Base-by-base conservation (phyloP, 2,888 invertebrate species). In the Melanostoma mellinum region DNA sequence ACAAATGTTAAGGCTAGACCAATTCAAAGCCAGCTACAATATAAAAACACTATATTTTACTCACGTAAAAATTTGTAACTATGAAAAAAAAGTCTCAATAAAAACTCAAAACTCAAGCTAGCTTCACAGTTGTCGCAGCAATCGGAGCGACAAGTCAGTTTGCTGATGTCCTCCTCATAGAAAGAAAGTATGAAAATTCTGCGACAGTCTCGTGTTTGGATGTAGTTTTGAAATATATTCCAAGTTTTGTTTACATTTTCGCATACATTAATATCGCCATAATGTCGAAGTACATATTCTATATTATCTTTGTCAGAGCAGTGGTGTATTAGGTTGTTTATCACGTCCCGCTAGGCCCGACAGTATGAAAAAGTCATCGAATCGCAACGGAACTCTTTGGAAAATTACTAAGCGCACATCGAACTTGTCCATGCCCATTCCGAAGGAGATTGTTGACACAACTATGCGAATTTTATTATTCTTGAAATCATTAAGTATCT, bases 301-400 rank as follows among this genome's bases (percentile, higher is more conserved):
- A 4, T 88, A 88, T 73, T 90, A 87, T 88, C 90, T 87, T 85
- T 87, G 85, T 61, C 92, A 92, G 2, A 89, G 87, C 88, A 86
- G 4, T 89, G 87, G 86, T 93, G 94, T 89, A 94, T 94, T 50
- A 93, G 92, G 93, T 53, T 92, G 88, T 5, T 95, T 95, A 91
- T 96, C 95, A 85, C 96, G 91, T 0, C 96, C 95, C 33, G 95
- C 95, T 77, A 95, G 92, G 1, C 95, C 96, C 20, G 95, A 94
- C 90, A 96, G 95, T 90, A 95, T 95, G 88, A 95, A 95, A 89
- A 95, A 96, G 0, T 94, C 93, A 88, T 95, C 95, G 55, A 95
- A 92, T 87, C 94, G 94, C 85, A 92, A 93, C 0, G 95, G 94
- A 6, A 94, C 93, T 56, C 95, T 95, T 89, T 95, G 95, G 90